Evolutionary conservation across 2,797 vertebrate genomes (phyloP).

Genomic region (Selene dorsalis): DNA sequence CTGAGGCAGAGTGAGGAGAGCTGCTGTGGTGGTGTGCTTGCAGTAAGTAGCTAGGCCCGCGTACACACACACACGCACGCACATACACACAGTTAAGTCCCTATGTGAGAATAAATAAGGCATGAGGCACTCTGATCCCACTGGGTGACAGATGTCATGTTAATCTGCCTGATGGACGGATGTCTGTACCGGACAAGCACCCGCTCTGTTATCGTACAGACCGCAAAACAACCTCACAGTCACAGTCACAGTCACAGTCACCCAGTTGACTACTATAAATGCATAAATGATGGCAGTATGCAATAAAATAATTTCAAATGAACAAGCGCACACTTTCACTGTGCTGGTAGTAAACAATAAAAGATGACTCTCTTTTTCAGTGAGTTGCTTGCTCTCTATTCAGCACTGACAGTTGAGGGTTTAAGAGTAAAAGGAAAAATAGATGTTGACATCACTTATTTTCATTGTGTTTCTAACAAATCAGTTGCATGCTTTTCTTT

Average conservation of each 20-base stretch:
- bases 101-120: conserved; percentile 78
- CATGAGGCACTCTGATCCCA: conserved; percentile 74
- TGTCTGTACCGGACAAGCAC: conserved; percentile 53
- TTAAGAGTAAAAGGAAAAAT: not conserved
- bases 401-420: not conserved
- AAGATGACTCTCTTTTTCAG: not conserved
- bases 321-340: not conserved
- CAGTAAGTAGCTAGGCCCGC: conserved; percentile 59
- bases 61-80: conserved; percentile 7
- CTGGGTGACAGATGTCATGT: conserved; percentile 82
- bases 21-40: conserved; percentile 39
- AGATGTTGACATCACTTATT: too few relatives aligned
- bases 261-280: not conserved
- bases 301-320: not conserved
- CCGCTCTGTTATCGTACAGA: conserved; percentile 40
- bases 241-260: conserved; percentile 16
- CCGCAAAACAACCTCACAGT: conserved; percentile 32
- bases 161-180: conserved; percentile 79
- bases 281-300: not conserved
- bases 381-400: not conserved
- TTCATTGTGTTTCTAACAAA: too few relatives aligned
- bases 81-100: conserved; percentile 54
- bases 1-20: conserved; percentile 52
- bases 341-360: not conserved
- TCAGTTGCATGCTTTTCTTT: too few relatives aligned